phyloP scores from a whole-genome alignment of 1,140 invertebrate species.

The Cylas formicarius region DNA sequence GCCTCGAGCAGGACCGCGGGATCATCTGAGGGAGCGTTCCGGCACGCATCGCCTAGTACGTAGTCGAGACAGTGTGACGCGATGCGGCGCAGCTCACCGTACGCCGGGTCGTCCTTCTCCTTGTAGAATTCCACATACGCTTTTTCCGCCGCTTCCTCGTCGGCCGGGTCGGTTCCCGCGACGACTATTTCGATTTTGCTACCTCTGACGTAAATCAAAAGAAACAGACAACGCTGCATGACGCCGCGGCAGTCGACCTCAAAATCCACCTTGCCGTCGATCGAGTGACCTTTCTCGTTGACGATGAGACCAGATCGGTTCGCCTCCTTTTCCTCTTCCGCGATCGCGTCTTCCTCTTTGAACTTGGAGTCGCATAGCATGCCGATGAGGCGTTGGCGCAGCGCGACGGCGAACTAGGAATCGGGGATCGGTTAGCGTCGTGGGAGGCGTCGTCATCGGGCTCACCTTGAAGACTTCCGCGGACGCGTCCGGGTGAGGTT shows the following conservation, averaged over 20 bases:
- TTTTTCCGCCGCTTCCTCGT: conserved; percentile 35
- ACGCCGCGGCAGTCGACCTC: conserved; percentile 25
- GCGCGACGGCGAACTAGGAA: conserved; percentile 13
- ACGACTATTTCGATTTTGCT: conserved; percentile 23
- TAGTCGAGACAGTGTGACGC: conserved; percentile 29
- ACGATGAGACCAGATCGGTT: conserved; percentile 14
- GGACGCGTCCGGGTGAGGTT: conserved; percentile 19
- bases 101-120: conserved; percentile 10
- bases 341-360: conserved; percentile 15
- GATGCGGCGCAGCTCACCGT: conserved; percentile 23
- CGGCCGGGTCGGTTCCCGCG: conserved; percentile 26
- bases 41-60: conserved; percentile 32
- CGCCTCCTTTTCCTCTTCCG: conserved; percentile 19
- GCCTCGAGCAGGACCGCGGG: conserved; percentile 31
- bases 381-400: conserved; percentile 33
- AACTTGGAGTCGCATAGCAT: conserved; percentile 26
- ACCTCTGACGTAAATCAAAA: conserved; percentile 37
- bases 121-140: conserved; percentile 37
- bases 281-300: conserved; percentile 4
- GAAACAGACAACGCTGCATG: conserved; percentile 32
- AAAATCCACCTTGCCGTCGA: conserved; percentile 19
- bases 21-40: conserved; percentile 34
- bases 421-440: neutral
- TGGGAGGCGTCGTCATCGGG: neutral
- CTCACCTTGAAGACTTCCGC: conserved; percentile 33